phyloP scores from a whole-genome alignment of 1,140 invertebrate species.

The Neodiprion virginianus region DNA sequence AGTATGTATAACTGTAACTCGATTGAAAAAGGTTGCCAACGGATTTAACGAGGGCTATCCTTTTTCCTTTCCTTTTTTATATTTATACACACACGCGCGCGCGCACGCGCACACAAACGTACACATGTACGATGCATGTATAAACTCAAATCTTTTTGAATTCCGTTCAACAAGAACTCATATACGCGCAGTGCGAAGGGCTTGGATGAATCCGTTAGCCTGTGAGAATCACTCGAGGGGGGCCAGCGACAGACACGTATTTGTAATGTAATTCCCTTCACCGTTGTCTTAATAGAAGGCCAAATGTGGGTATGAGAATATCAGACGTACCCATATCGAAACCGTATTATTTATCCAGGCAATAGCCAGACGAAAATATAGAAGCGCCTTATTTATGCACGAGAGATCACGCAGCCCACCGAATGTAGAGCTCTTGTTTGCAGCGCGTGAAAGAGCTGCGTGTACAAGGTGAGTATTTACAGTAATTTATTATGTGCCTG shows the following conservation, averaged over 20 bases:
- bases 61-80: neutral
- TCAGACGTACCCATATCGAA: neutral
- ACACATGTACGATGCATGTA: too few relatives aligned
- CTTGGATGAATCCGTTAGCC: neutral
- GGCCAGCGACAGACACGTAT: neutral
- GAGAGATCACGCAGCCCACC: too few relatives aligned
- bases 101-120: too few relatives aligned
- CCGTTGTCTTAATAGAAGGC: neutral
- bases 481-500: too few relatives aligned
- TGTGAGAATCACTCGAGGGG: neutral
- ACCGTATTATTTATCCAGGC: neutral
- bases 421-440: too few relatives aligned
- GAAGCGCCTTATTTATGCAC: too few relatives aligned
- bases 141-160: too few relatives aligned
- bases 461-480: too few relatives aligned
- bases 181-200: neutral
- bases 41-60: neutral
- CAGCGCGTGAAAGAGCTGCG: too few relatives aligned
- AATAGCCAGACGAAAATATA: too few relatives aligned
- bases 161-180: neutral
- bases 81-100: neutral
- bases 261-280: constrained; percentile 3
- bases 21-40: neutral
- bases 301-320: neutral
- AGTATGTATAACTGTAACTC: neutral